Evolutionary conservation across 2,113 vertebrate genomes (phyloP).

Genomic region (Parus major): DNA sequence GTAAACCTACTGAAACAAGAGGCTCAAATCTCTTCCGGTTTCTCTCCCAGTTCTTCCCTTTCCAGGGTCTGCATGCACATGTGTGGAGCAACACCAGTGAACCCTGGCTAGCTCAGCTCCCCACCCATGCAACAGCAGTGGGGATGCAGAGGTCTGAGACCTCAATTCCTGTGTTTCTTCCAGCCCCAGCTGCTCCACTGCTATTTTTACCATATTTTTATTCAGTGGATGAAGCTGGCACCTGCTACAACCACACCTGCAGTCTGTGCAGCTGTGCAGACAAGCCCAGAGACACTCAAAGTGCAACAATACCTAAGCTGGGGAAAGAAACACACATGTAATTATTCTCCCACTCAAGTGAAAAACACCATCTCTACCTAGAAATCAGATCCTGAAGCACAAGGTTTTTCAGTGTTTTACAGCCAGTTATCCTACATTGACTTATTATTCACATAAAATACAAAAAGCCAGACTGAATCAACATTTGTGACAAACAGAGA

Average conservation of each 20-base stretch:
- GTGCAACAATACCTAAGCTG: neutral
- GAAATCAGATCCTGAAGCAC: neutral
- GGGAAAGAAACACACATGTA: neutral
- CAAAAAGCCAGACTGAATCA: constrained; percentile 35
- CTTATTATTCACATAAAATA: constrained; percentile 34
- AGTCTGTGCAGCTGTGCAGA: neutral
- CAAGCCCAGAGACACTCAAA: neutral
- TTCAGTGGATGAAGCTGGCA: neutral
- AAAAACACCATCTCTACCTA: neutral
- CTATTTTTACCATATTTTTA: neutral
- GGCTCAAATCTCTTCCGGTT: neutral
- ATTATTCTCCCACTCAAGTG: constrained; percentile 33
- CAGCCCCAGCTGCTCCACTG: neutral
- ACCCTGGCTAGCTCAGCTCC: neutral
- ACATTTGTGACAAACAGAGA: constrained; percentile 43
- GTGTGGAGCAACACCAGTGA: neutral
- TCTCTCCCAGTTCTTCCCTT: neutral
- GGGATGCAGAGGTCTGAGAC: neutral
- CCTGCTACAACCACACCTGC: constrained; percentile 4
- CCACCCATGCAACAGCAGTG: neutral
- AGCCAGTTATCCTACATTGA: neutral
- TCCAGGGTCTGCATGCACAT: neutral
- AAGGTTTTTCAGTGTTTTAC: neutral
- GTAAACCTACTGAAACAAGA: neutral
- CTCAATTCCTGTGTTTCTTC: neutral